A percentile compares a stretch with the other conserved stretches of the same genome.
Evolutionary conservation across 2,113 vertebrate genomes (phyloP).

Genomic region (Channa argus): DNA sequence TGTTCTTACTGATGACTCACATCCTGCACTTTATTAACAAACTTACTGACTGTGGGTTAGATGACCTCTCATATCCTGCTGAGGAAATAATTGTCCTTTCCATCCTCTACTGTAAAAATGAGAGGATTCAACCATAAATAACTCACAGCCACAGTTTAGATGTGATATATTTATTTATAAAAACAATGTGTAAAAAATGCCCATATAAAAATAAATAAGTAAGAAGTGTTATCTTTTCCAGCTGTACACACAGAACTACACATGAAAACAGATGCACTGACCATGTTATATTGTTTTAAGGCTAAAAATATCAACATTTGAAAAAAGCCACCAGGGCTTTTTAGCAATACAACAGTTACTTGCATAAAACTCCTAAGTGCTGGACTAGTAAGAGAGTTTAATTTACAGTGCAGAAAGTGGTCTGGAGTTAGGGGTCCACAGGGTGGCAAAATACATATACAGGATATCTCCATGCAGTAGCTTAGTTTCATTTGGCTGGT

Average conservation of each 20-base stretch:
- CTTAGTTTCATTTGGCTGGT: slow-evolving; percentile 11
- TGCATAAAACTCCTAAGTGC: slow-evolving; percentile 5
- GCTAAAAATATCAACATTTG: slow-evolving; percentile 12
- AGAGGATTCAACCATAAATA: slow-evolving; percentile 7
- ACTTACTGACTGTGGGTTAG: slow-evolving; percentile 21
- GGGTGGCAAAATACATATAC: slow-evolving; percentile 2
- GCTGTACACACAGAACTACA: slow-evolving; percentile 43
- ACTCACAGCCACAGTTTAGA: slow-evolving; percentile 21
- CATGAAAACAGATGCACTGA: slow-evolving; percentile 4
- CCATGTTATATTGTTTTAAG: slow-evolving; percentile 26
- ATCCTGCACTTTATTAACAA: slow-evolving; percentile 63
- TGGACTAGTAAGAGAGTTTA: not conserved
- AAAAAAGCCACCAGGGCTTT: slow-evolving; percentile 68
- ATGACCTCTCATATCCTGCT: slow-evolving; percentile 53
- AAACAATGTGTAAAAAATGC: slow-evolving; percentile 20
- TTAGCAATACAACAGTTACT: slow-evolving; percentile 24
- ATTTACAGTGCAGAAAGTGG: slow-evolving; percentile 15
- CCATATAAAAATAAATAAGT: slow-evolving; percentile 56
- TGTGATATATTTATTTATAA: slow-evolving; percentile 64
- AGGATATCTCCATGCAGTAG: slow-evolving; percentile 9
- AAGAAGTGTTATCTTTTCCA: slow-evolving; percentile 57
- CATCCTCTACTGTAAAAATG: not conserved
- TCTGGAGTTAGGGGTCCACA: not conserved
- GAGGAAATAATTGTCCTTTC: slow-evolving; percentile 12
- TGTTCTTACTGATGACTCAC: slow-evolving; percentile 27